These are phyloP conservation scores for Ochotona princeps DNA, from an alignment of 2,113 vertebrate genomes.

Conservation along the genomic window DNA sequence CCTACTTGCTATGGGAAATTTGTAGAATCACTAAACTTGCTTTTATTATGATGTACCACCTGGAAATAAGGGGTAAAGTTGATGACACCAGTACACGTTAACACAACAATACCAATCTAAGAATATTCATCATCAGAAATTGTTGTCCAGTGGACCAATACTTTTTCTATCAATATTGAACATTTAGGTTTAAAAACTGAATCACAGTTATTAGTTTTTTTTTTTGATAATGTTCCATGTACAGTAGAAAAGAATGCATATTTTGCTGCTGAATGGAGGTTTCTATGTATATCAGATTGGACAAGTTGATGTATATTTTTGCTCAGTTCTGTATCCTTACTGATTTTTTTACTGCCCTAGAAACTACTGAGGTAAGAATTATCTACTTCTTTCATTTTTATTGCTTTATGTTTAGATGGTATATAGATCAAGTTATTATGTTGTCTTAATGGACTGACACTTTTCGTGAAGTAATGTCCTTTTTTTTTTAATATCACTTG, in stretches of 20 bases:
- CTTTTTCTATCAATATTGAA: background rate
- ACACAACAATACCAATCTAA: background rate
- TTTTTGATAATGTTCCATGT: background rate
- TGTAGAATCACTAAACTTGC: background rate
- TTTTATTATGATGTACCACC: background rate
- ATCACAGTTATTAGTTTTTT: background rate
- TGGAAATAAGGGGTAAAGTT: background rate
- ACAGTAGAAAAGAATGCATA: background rate
- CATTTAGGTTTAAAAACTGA: conserved; percentile 1
- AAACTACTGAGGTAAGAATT: background rate
- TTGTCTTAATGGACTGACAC: background rate
- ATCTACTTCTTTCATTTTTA: background rate
- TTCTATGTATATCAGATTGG: background rate
- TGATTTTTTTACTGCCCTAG: background rate
- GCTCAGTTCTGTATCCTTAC: background rate
- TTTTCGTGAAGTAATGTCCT: background rate
- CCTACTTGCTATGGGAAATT: background rate
- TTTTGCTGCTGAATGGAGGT: background rate
- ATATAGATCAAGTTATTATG: background rate
- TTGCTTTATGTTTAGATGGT: background rate
- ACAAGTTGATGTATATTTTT: background rate
- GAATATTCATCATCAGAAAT: background rate
- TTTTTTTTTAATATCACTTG: background rate
- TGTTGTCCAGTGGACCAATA: background rate
- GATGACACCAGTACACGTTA: background rate